phyloP scores from a whole-genome alignment of 2,797 vertebrate species.

The Platyrinchus mystaceus region DNA sequence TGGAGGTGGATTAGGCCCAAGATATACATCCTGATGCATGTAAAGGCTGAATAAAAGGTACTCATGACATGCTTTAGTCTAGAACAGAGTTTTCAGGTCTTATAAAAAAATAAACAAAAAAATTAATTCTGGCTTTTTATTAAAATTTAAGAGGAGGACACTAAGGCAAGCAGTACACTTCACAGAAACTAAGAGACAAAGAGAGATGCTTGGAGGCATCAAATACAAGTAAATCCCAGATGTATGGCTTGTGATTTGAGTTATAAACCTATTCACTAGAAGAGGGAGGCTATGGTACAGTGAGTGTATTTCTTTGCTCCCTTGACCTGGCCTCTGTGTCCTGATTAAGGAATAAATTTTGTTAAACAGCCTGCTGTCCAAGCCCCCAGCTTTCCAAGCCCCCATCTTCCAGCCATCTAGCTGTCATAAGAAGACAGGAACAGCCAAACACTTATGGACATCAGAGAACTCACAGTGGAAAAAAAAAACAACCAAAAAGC shows the following conservation, averaged over 20 bases:
- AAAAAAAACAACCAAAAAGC: neutral
- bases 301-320: neutral
- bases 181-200: neutral
- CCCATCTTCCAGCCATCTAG: neutral
- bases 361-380: neutral
- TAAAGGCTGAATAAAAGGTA: neutral
- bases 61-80: neutral
- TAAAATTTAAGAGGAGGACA: neutral
- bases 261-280: neutral
- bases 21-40: rapidly evolving
- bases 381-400: neutral
- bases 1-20: rapidly evolving
- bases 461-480: neutral
- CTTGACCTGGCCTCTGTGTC: neutral
- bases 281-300: neutral
- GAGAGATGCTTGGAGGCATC: neutral
- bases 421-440: neutral
- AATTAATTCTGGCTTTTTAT: neutral
- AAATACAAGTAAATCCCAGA: neutral
- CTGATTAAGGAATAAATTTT: neutral
- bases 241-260: neutral
- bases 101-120: neutral
- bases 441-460: neutral
- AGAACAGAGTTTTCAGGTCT: neutral
- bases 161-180: neutral